Percentiles rank a stretch among this genome's conserved stretches.
phyloP scores from a whole-genome alignment of 2,797 vertebrate genomes.

The Hylomyscus alleni region DNA sequence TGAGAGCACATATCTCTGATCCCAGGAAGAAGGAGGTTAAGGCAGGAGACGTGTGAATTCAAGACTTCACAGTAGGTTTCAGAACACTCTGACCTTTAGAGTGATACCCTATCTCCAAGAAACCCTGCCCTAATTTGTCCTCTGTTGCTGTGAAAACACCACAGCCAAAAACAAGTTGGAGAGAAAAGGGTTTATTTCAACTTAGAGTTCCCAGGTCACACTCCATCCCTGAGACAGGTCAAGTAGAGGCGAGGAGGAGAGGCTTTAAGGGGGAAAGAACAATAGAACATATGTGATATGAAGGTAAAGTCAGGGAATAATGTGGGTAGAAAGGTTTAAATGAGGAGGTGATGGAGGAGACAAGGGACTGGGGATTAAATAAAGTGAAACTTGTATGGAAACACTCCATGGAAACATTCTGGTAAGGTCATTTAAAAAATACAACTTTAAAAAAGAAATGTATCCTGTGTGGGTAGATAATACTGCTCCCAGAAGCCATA shows the following conservation, averaged over 20 bases:
- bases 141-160: not conserved
- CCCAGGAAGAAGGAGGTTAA: not conserved
- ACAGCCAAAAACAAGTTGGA: not conserved
- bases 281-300: not conserved
- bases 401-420: not conserved
- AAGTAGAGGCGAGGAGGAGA: not conserved
- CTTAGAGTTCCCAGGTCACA: not conserved
- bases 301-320: not conserved
- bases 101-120: not conserved
- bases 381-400: not conserved
- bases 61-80: not conserved
- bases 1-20: not conserved
- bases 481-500: not conserved
- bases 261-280: not conserved
- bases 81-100: not conserved
- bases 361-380: not conserved
- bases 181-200: not conserved
- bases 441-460: not conserved
- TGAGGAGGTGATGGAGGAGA: not conserved
- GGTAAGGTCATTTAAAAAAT: not conserved
- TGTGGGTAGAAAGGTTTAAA: not conserved
- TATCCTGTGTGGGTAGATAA: not conserved
- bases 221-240: not conserved
- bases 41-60: not conserved
- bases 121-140: not conserved